phyloP scores from a whole-genome alignment of 1,140 invertebrate species.

The Planococcus citri region DNA sequence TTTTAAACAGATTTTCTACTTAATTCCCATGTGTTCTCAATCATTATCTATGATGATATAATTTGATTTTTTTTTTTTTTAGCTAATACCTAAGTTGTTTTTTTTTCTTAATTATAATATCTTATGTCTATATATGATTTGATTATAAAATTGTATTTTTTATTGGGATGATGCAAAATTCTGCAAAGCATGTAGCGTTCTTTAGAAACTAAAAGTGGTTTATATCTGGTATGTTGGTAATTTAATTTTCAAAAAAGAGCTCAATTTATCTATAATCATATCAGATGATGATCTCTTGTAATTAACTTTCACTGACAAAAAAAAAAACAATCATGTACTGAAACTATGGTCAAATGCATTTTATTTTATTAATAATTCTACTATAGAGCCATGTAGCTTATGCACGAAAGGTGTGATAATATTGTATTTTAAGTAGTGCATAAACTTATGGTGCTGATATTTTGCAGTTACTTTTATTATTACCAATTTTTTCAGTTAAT shows the following conservation, averaged over 20 bases:
- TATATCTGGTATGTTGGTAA: too few species aligned
- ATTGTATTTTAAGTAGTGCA: background rate
- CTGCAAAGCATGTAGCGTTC: too few species aligned
- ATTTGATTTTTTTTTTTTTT: too few species aligned
- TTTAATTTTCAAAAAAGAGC: background rate
- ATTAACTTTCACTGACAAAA: background rate
- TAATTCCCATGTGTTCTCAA: too few species aligned
- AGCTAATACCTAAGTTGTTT: too few species aligned
- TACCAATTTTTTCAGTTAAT: background rate
- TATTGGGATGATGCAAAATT: too few species aligned
- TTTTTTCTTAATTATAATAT: too few species aligned
- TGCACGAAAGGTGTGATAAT: background rate
- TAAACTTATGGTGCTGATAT: background rate
- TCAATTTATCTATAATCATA: background rate
- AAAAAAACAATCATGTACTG: background rate
- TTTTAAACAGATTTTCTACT: too few species aligned
- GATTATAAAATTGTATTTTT: too few species aligned
- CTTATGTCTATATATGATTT: too few species aligned
- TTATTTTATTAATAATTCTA: background rate
- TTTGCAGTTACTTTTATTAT: background rate
- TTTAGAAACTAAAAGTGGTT: too few species aligned
- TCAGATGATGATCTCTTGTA: background rate
- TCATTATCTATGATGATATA: too few species aligned
- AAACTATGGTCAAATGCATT: background rate
- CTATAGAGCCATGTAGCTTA: background rate